Evolutionary conservation across 1,140 invertebrate species (phyloP).

Genomic region (Eurytemora carolleeae): DNA sequence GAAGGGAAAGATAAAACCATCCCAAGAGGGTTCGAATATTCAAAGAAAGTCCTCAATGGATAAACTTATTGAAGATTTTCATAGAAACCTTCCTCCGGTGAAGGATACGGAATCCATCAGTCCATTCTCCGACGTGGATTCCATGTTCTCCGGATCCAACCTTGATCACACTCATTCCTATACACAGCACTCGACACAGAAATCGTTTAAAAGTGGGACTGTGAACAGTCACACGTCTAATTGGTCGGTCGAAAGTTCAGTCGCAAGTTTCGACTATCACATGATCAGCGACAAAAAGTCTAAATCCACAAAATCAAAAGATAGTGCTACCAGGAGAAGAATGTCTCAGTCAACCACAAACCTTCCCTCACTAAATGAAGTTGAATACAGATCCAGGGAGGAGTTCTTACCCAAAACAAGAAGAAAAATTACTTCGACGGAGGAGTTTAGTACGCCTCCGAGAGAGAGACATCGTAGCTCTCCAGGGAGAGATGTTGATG

Average conservation of each 20-base stretch:
- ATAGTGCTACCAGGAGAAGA: neutral
- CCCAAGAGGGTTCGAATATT: too few species aligned
- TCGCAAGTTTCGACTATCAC: constrained; percentile 11
- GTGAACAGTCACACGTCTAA: constrained; percentile 2
- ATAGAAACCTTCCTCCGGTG: constrained; percentile 1
- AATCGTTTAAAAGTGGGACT: neutral
- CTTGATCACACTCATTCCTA: neutral
- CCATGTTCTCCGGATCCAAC: neutral
- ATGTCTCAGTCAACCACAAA: neutral
- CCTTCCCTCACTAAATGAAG: neutral
- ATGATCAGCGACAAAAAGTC: neutral
- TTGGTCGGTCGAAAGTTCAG: constrained; percentile 5
- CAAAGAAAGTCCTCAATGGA: constrained; percentile 3
- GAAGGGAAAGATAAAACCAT: neutral
- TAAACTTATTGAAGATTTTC: constrained; percentile 10
- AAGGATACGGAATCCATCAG: neutral
- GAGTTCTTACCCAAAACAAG: too few species aligned
- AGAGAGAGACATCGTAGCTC: too few species aligned
- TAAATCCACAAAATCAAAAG: neutral
- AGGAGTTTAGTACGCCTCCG: too few species aligned
- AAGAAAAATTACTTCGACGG: too few species aligned
- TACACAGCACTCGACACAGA: neutral
- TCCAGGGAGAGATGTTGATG: too few species aligned
- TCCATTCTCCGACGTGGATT: neutral
- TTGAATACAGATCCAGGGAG: too few species aligned